Base-by-base conservation (phyloP, 2,797 vertebrate species). In the Lophius americanus region DNA sequence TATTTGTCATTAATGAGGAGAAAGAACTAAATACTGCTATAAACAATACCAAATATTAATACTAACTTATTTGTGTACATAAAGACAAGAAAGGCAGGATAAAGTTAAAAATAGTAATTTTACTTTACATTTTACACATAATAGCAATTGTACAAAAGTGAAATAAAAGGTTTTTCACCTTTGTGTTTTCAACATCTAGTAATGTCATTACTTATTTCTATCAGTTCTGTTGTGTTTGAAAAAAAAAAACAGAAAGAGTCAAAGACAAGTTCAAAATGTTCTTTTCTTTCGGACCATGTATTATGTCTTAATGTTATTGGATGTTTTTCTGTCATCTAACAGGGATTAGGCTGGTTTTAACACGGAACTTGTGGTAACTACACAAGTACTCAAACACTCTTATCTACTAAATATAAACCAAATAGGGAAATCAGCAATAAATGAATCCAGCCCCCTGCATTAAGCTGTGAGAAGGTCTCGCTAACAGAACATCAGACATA, bases 351-450 rank as follows among this genome's bases (percentile, higher is more conserved):
- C 42, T 14, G 50, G 51, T 64, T 49, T 62, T 73, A 35, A 76
- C 41, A 47, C 52, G 44, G 10, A 64, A 53, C 51, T 78, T 68
- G 55, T 54, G 67, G 39, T 55, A 6, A 60, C 41, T 53, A 52
- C 36, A 32, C 33, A 60, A 46, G 68, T 35, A 66, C 57, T 44
- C 9, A 79, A 64, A 63, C 66, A 48, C 43, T 71, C 49, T 41
- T 51, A 23, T 12, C 50, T 53, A 65, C 73, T 86, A 87, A 83
- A 89, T 87, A 81, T 80, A 85, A 79, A 70, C 49, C 60, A 42
- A 73, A 78, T 38, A 42, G 46, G 53, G 68, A 41, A 67, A 76
- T 74, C 60, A 82, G 67, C 75, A 88, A 83, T 75, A 23, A 61
- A 74, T 75, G 83, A 82, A 85, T 84, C 78, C 32, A 7, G 68